Evolutionary conservation across 35 echinoderm and acorn worm genomes (phyloP), one percentile per base, ranked within the genome.

Genomic region (Ptychodera flava): DNA sequence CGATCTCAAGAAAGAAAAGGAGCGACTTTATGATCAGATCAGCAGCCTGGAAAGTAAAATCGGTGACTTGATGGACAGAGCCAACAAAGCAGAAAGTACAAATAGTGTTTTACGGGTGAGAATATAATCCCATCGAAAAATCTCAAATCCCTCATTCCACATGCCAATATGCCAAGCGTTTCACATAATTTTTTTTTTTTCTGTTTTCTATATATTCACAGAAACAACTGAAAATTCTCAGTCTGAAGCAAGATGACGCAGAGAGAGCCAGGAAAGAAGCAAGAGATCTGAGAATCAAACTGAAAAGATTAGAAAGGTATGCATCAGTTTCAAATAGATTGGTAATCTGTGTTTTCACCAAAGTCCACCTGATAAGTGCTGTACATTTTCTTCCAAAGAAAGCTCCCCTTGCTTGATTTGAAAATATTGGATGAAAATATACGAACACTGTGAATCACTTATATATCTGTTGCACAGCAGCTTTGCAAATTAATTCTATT

Each of bases 241-340:
- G 86, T 29, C 84, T 37, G 77, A 77, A 83, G 76, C 88, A 88
- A 79, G 91, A 92, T 28, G 86, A 92, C 31, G 91, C 91, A 22
- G 85, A 92, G 77, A 35, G 84, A 79, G 91, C 91, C 1, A 92
- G 85, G 78, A 88, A 86, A 37, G 91, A 92, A 82, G 82, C 86
- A 0, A 92, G 88, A 78, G 88, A 83, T 34, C 85, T 92, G 14
- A 77, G 87, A 78, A 87, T 88, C 38, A 89, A 92, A 81, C 87
- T 92, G 1, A 52, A 89, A 76, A 22, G 36, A 32, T 81, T 92
- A 35, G 86, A 92, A 88, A 89, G 91, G 91, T 92, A 83, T 29
- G 80, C 28, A 33, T 79, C n/a, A n/a, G n/a, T n/a, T n/a, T n/a
- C n/a, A n/a, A n/a, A n/a, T n/a, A n/a, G n/a, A n/a, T n/a, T n/a